phyloP scores from a whole-genome alignment of 2,113 vertebrate species.

The Spilogale gracilis region DNA sequence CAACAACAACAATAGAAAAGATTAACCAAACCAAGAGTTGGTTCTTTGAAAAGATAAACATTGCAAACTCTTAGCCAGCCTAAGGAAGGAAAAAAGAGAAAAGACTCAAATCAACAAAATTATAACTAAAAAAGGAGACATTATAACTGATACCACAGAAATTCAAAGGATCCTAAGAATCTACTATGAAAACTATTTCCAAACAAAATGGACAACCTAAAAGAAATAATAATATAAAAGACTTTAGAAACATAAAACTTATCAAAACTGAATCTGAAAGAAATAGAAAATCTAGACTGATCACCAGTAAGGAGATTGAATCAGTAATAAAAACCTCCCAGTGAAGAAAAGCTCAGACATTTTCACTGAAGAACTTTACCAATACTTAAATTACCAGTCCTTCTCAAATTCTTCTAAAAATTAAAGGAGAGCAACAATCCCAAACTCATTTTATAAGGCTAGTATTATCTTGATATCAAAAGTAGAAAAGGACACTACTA shows the following conservation, averaged over 20 bases:
- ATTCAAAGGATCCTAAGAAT: not conserved
- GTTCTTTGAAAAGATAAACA: not conserved
- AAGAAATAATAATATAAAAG: not conserved
- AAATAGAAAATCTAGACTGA: not conserved
- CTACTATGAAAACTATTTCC: not conserved
- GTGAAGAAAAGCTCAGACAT: not conserved
- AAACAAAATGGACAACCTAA: not conserved
- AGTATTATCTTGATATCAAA: not conserved
- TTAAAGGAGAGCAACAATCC: not conserved
- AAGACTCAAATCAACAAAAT: not conserved
- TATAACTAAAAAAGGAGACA: not conserved
- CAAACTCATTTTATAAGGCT: not conserved
- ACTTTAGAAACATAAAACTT: not conserved
- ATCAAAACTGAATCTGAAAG: not conserved
- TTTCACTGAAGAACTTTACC: not conserved
- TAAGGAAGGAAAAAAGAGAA: not conserved
- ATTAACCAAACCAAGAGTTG: not conserved
- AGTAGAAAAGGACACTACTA: not conserved
- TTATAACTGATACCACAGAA: not conserved
- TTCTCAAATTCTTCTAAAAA: not conserved
- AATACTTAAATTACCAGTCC: not conserved
- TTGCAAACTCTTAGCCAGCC: not conserved
- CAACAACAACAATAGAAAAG: not conserved
- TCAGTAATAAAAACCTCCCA: not conserved
- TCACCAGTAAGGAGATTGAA: not conserved